Base-by-base conservation (phyloP, 2,888 invertebrate genomes). In the Melolontha melolontha region DNA sequence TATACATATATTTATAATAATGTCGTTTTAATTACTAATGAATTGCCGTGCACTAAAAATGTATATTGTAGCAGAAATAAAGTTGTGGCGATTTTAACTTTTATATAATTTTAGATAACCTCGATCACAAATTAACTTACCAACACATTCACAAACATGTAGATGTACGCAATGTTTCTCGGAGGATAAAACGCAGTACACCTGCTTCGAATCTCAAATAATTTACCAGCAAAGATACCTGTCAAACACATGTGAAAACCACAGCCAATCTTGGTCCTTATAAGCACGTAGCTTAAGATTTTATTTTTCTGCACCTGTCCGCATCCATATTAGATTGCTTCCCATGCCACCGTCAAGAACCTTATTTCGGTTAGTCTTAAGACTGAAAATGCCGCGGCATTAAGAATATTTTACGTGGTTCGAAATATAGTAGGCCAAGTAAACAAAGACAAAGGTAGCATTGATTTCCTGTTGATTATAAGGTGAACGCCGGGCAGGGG, bases 151-250 rank as follows among this genome's bases (percentile, higher is more conserved):
- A 34, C 39, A 59, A 14, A 27, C 16, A 29, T 44, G n/a, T n/a
- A 44, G 29, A 44, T 34, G 44, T 47, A 44, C 47, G 47, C 34
- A 59, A 42, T 47, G 44, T 47, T 59, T 47, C 47, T 59, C 47
- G 29, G 68, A 70, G 67, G 70, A 44, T 59, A 59, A 44, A 71
- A 70, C 71, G 71, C 70, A 76, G 78, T 80, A 79, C 81, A 81
- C 81, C 81, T 81, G 81, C 81, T 76, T 79, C 77, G 75, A 77
- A 78, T 80, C 79, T 80, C 80, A 79, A 79, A 80, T 80, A 81
- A 80, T 80, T 81, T 79, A 81, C 80, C 73, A 76, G 76, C 76
- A 77, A 78, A 79, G 80, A 80, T 79, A 78, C 77, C 80, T 79
- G 80, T 79, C 80, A 78, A 76, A 77, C 74, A 74, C 75, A 76